Evolutionary conservation across 2,113 vertebrate genomes (phyloP), one percentile per base, ranked within the genome.

Genomic region (Gallinago undulata): DNA sequence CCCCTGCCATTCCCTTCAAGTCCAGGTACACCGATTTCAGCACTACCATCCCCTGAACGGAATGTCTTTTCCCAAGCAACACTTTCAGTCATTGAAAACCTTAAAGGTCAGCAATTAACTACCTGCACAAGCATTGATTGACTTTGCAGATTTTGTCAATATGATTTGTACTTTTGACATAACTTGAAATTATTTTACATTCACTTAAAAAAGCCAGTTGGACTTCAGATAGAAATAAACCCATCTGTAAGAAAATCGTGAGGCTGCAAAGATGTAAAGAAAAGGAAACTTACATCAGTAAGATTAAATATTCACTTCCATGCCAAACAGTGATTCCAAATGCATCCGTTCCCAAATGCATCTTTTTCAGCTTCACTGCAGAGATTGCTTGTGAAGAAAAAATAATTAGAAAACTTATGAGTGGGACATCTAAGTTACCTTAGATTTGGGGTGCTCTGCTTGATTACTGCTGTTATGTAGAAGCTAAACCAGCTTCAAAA

Each of bases 1-100:
- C 98, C 98, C 37, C 17, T 98, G 21, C n/a, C 96, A 57, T 30
- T 99, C 90, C 98, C 98, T 41, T 84, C 98, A 35, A 94, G 91
- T 16, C 72, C 18, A n/a, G 28, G 24, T 8, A n/a, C 68, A 33
- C 1, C 5, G 1, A 41, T 18, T 43, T 73, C 96, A 74, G 27
- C 56, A 9, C 24, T 4, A 19, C 45, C 68, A 7, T 47, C 85
- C 31, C 66, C 92, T 41, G 84, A 57, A 33, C 24, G 41, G 93
- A 93, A 93, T 7, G 12, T 43, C 66, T 94, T 97, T 47, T 92
- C 87, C 67, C 89, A 97, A 81, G 74, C 67, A 78, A 79, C 68
- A 9, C 27, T 94, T 83, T 87, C 64, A 50, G 3, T 98, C 35
- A 45, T 81, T 60, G 94, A 96, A 89, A 95, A 67, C 39, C 66